Evolutionary conservation across 2,888 invertebrate genomes (phyloP), one percentile per base, ranked within the genome.

Genomic region (Mellilla xanthometata): DNA sequence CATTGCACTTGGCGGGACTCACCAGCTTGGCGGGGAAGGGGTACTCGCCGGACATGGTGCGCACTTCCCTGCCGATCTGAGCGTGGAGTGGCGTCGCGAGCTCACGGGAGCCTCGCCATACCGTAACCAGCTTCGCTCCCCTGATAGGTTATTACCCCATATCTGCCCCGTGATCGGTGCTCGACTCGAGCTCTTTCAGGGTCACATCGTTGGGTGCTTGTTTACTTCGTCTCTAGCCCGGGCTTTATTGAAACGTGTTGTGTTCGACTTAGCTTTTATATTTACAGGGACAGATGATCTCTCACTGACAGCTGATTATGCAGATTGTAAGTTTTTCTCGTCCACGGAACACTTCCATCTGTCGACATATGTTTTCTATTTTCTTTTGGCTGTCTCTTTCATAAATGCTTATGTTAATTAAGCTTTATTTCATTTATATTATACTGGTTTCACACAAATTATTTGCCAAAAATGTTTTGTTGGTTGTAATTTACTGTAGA

Each of bases 221-320:
- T 74, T 81, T 75, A 81, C 79, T 74, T 76, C 84, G 81, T 81
- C 75, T 78, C 78, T 76, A 68, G 72, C 71, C 72, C 68, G 69
- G 65, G 62, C 65, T 58, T 56, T 65, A 66, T 66, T 65, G 65
- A 75, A 82, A 81, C 74, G 78, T 82, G 81, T 84, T 86, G 75
- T 84, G 85, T 80, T 85, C 76, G 81, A 83, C 81, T 88, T 77
- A 83, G 79, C 80, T 85, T 85, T 87, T 81, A 84, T 89, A 89
- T 89, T 88, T 89, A 89, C 90, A 86, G 81, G 78, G 86, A 89
- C 90, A 90, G 89, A 88, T 90, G 90, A 90, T 90, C 84, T 85
- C 81, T 90, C 86, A 86, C 81, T 90, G 90, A 90, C 90, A 90
- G 89, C 90, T 90, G 90, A 90, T 90, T 90, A 90, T 89, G 90